A percentile compares a stretch with the other conserved stretches of the same genome.
Conservation (phyloP, 2,797 vertebrate genomes). For the Perdix hodgsoniae region DNA sequence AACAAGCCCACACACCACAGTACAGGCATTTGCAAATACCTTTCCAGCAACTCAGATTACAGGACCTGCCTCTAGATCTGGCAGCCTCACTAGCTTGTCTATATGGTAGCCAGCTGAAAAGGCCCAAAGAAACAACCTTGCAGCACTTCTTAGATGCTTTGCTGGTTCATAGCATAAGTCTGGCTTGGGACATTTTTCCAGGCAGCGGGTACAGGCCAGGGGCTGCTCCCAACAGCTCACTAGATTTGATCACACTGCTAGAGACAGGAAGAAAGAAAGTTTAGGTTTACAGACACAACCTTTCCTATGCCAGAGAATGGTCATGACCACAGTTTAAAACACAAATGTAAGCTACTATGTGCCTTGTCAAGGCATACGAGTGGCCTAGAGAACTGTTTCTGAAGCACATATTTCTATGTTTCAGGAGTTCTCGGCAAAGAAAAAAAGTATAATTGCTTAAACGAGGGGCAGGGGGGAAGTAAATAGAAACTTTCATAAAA, state of each 20-base stretch:
- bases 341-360: background rate
- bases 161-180: background rate
- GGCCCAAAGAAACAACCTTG: background rate
- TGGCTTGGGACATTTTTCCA: background rate
- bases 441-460: background rate
- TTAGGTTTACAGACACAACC: background rate
- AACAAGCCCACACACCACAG: background rate
- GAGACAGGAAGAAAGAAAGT: background rate
- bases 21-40: background rate
- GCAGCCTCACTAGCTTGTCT: background rate
- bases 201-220: background rate
- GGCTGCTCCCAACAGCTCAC: background rate
- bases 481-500: background rate
- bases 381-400: background rate
- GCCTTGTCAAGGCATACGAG: background rate
- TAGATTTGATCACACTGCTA: background rate
- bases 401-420: background rate
- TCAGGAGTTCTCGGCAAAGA: background rate
- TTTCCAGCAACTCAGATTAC: background rate
- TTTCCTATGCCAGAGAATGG: background rate
- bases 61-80: background rate
- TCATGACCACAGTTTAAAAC: background rate
- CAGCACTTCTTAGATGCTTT: background rate
- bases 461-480: background rate
- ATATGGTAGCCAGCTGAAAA: background rate